Conservation (phyloP, 2,113 vertebrate genomes). For the Vireo altiloquus region DNA sequence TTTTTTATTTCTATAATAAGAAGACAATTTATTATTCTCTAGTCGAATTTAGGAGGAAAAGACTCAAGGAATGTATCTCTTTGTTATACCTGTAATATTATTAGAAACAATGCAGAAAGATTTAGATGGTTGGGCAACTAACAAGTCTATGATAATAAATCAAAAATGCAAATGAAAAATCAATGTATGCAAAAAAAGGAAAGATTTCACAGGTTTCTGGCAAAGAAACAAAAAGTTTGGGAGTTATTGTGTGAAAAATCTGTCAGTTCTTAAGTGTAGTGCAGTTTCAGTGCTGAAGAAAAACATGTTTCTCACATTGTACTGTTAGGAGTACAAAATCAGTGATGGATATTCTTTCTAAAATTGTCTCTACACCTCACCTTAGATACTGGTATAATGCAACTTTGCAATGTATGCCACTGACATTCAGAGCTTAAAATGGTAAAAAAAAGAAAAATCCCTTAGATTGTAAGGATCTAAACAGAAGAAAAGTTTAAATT, state of each 20-base stretch:
- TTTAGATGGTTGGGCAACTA: background rate
- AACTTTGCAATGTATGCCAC: background rate
- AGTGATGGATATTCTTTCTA: background rate
- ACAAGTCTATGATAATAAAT: background rate
- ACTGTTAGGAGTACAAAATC: conserved; percentile 40
- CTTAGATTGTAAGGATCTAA: background rate
- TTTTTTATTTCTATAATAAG: background rate
- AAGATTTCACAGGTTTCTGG: conserved; percentile 29
- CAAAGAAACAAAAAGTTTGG: background rate
- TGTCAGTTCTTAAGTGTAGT: background rate
- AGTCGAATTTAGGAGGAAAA: background rate
- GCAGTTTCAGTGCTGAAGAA: conserved; percentile 23
- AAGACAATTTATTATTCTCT: background rate
- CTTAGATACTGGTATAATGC: background rate
- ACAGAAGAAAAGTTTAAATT: background rate
- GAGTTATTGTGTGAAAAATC: conserved; percentile 27
- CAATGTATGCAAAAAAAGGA: background rate
- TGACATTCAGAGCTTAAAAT: background rate
- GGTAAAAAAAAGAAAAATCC: background rate
- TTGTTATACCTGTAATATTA: background rate
- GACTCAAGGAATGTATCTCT: background rate
- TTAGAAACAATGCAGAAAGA: background rate
- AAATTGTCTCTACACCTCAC: background rate
- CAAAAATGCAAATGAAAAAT: conserved; percentile 31
- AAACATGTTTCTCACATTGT: conserved; percentile 19